Evolutionary conservation across 1,140 invertebrate species (phyloP).

Genomic region (Diabrotica undecimpunctata): DNA sequence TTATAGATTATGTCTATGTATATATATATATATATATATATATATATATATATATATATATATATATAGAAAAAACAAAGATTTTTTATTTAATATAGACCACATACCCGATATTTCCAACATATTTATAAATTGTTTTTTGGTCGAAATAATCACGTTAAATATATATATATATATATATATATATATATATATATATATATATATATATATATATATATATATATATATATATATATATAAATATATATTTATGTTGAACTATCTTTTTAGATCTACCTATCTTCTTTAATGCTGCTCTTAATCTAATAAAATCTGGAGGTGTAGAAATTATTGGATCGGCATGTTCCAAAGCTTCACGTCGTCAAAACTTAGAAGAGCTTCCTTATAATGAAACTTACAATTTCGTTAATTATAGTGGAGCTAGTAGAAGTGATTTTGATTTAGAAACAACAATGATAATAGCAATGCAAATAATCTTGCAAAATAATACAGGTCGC

Average conservation of each 20-base stretch:
- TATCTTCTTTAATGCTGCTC: constrained; percentile 36
- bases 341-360: constrained; percentile 82
- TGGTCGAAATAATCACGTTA: too few species aligned
- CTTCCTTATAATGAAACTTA: constrained; percentile 77
- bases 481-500: constrained; percentile 4
- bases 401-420: constrained; percentile 73
- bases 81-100: too few species aligned
- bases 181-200: too few species aligned
- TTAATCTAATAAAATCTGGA: constrained; percentile 69
- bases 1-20: too few species aligned
- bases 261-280: constrained; percentile 45
- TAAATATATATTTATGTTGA: neutral
- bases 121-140: too few species aligned
- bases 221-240: too few species aligned
- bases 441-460: constrained; percentile 60
- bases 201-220: too few species aligned
- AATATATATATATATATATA: too few species aligned
- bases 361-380: constrained; percentile 69
- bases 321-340: constrained; percentile 86
- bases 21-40: too few species aligned
- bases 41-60: too few species aligned
- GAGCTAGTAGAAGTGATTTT: constrained; percentile 54
- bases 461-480: constrained; percentile 63
- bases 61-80: too few species aligned
- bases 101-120: too few species aligned